Evolutionary conservation across 2,888 invertebrate genomes (phyloP).

Genomic region (Trichopria drosophilae): DNA sequence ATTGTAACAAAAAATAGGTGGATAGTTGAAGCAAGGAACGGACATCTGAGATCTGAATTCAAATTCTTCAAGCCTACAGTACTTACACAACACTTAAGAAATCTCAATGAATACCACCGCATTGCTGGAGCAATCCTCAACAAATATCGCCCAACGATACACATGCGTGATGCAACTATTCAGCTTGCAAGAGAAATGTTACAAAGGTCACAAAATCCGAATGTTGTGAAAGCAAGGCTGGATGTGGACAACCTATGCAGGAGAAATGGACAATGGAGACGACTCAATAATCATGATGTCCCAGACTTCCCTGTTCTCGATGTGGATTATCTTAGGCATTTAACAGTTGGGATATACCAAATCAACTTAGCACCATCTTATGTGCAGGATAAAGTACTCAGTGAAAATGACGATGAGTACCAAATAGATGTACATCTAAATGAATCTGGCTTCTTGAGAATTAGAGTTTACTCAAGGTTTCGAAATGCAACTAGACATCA

Average conservation of each 20-base stretch:
- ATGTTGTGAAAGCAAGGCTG: slow-evolving; percentile 27
- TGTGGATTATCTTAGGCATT: slow-evolving; percentile 23
- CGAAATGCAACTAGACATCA: slow-evolving; percentile 9
- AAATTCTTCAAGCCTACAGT: too few species aligned
- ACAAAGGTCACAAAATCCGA: slow-evolving; percentile 12
- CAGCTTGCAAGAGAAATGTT: slow-evolving; percentile 15
- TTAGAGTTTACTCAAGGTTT: slow-evolving; percentile 24
- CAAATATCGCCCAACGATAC: slow-evolving; percentile 16
- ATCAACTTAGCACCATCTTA: slow-evolving; percentile 17
- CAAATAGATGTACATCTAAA: slow-evolving; percentile 13
- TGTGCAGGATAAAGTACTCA: slow-evolving; percentile 15
- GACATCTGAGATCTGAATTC: slow-evolving; percentile 20
- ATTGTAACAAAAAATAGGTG: slow-evolving; percentile 21
- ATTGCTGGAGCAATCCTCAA: slow-evolving; percentile 30
- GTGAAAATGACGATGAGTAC: slow-evolving; percentile 12
- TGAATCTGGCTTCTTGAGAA: slow-evolving; percentile 16
- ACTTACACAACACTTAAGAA: slow-evolving; percentile 12
- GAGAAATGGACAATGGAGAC: slow-evolving; percentile 25
- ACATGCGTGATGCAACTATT: slow-evolving; percentile 16
- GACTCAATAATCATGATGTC: slow-evolving; percentile 9
- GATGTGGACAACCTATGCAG: slow-evolving; percentile 21
- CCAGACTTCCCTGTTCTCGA: slow-evolving; percentile 15
- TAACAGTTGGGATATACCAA: slow-evolving; percentile 23
- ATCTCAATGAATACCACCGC: slow-evolving; percentile 19
- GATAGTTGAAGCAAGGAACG: slow-evolving; percentile 26